Percentiles rank a stretch among this genome's conserved stretches.
Evolutionary conservation across 2,888 invertebrate genomes (phyloP).

Genomic region (Beris chalybata): DNA sequence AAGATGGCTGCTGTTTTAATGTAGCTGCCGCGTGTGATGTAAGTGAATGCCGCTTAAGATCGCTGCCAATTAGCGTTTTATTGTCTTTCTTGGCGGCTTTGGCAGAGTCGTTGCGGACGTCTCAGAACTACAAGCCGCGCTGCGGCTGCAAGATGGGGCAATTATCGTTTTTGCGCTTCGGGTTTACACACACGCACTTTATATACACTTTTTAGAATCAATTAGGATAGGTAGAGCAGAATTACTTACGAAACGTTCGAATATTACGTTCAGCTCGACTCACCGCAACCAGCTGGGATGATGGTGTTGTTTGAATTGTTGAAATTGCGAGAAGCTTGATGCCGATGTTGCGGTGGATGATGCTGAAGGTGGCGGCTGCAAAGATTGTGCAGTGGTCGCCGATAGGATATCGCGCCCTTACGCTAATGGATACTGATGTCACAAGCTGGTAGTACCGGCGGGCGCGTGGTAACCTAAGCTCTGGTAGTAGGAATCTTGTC

Average conservation of each 20-base stretch:
- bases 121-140: neutral
- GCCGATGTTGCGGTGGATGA: constrained; percentile 20
- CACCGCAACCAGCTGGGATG: neutral
- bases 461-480: constrained; percentile 74
- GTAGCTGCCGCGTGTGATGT: neutral
- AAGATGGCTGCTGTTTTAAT: constrained; percentile 44
- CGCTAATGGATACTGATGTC: constrained; percentile 85
- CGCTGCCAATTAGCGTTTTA: constrained; percentile 4
- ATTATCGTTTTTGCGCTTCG: too few relatives aligned
- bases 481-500: constrained; percentile 81
- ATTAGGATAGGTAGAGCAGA: too few relatives aligned
- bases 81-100: neutral
- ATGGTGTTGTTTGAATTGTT: constrained; percentile 9
- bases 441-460: constrained; percentile 80
- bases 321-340: constrained; percentile 4
- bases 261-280: too few relatives aligned
- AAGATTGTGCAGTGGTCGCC: constrained; percentile 29
- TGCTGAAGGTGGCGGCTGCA: constrained; percentile 19
- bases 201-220: too few relatives aligned
- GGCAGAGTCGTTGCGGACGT: neutral
- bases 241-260: too few relatives aligned
- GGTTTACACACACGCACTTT: too few relatives aligned
- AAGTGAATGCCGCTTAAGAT: too few relatives aligned
- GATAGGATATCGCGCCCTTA: constrained; percentile 60
- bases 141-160: neutral